phyloP scores from a whole-genome alignment of 2,113 vertebrate genomes.

The Ptilonorhynchus violaceus region DNA sequence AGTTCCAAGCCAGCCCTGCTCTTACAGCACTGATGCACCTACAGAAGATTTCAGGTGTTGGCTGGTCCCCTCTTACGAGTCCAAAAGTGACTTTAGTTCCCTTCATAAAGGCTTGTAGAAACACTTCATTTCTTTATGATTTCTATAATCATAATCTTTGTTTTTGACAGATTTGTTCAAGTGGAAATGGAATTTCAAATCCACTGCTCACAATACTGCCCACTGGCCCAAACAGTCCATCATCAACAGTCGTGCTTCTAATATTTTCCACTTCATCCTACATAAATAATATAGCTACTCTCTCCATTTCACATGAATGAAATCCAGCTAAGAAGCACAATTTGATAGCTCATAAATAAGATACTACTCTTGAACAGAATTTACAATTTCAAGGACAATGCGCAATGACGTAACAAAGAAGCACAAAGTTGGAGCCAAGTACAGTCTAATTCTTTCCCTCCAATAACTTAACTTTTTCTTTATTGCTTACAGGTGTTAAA shows the following conservation, averaged over 20 bases:
- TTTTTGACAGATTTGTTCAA: background rate
- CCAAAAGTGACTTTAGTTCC: background rate
- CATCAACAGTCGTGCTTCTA: background rate
- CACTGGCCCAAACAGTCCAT: background rate
- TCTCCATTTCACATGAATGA: background rate
- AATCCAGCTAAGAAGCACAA: background rate
- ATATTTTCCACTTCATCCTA: background rate
- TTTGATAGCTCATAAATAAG: background rate
- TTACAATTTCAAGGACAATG: background rate
- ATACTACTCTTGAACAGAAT: background rate
- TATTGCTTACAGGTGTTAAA: background rate
- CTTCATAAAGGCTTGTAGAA: background rate
- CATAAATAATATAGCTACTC: background rate
- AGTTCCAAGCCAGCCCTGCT: background rate
- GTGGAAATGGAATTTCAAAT: background rate
- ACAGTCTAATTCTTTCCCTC: background rate
- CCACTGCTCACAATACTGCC: background rate
- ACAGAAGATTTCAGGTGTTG: background rate
- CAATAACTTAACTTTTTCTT: background rate
- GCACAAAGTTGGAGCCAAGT: background rate
- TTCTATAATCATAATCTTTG: background rate
- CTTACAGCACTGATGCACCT: background rate
- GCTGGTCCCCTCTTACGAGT: background rate
- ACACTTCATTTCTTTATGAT: background rate
- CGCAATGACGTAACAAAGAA: background rate